Percentiles rank a stretch among this genome's conserved stretches.
Evolutionary conservation across 2,888 invertebrate genomes (phyloP).

Genomic region (Chymomyza caudatula): DNA sequence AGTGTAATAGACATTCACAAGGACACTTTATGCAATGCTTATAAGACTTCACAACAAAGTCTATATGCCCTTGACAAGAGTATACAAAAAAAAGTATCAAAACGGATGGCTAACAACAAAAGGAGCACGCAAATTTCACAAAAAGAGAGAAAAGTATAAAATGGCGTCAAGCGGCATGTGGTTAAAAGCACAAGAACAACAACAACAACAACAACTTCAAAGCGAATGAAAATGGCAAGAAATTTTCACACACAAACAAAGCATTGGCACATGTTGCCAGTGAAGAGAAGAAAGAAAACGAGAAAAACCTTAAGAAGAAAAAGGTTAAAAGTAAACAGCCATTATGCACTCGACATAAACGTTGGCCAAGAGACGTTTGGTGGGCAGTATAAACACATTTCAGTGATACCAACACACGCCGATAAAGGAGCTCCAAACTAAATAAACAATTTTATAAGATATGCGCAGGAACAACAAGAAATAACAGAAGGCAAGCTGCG

Average conservation of each 20-base stretch:
- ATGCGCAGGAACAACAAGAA: slow-evolving; percentile 44
- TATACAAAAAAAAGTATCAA: slow-evolving; percentile 11
- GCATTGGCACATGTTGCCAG: slow-evolving; percentile 7
- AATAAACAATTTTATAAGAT: slow-evolving; percentile 72
- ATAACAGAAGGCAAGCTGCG: slow-evolving; percentile 26
- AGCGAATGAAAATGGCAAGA: slow-evolving; percentile 55
- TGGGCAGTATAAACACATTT: slow-evolving; percentile 63
- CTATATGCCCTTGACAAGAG: neutral
- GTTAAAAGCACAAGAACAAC: neutral
- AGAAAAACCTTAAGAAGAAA: slow-evolving; percentile 20
- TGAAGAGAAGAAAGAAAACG: neutral
- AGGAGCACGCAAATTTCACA: slow-evolving; percentile 34
- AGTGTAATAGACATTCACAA: too few species aligned
- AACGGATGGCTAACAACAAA: slow-evolving; percentile 26
- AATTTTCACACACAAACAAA: slow-evolving; percentile 16
- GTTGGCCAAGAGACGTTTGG: slow-evolving; percentile 34
- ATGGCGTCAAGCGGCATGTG: neutral
- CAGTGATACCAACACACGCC: slow-evolving; percentile 34
- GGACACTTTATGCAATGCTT: too few species aligned
- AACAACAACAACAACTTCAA: slow-evolving; percentile 52
- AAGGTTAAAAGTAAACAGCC: slow-evolving; percentile 68
- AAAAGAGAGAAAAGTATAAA: neutral
- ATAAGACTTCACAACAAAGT: slow-evolving; percentile 1
- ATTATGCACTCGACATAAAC: slow-evolving; percentile 67
- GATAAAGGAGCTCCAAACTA: slow-evolving; percentile 36